Percentiles rank a stretch among this genome's conserved stretches.
phyloP scores from a whole-genome alignment of 2,888 invertebrate genomes.

The Melinaea marsaeus region DNA sequence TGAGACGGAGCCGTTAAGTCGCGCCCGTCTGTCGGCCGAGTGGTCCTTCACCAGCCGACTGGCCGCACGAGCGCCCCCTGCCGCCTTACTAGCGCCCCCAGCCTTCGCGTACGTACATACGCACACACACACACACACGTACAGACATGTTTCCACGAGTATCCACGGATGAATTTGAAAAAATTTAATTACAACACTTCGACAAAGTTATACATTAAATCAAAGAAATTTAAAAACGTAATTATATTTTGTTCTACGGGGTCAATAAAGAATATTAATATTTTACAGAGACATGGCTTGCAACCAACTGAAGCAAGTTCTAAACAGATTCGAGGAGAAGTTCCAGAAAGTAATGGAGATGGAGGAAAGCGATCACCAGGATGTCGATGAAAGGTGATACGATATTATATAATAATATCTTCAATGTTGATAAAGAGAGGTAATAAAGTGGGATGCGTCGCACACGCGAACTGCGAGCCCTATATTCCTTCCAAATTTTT shows the following conservation, averaged over 20 bases:
- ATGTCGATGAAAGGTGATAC: conserved; percentile 38
- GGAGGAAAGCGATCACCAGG: conserved; percentile 41
- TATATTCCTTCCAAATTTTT: no score
- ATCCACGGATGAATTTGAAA: neutral
- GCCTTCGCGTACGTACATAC: conserved; percentile 82
- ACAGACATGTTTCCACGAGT: neutral
- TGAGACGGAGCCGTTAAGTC: conserved; percentile 82
- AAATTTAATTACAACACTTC: no score
- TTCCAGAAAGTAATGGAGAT: conserved; percentile 73
- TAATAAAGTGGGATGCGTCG: no score
- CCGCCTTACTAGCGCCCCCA: conserved; percentile 84
- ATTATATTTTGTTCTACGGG: no score
- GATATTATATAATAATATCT: neutral
- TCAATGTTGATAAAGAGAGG: no score
- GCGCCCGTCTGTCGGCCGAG: conserved; percentile 89
- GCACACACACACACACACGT: neutral
- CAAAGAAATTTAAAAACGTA: no score
- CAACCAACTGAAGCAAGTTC: conserved; percentile 70
- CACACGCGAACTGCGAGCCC: no score
- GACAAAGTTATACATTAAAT: no score
- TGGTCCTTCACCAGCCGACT: conserved; percentile 91
- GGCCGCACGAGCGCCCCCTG: conserved; percentile 86
- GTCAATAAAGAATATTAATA: no score
- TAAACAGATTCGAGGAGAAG: conserved; percentile 79
- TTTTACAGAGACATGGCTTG: conserved; percentile 60